These are phyloP conservation scores for Amphiprion clarkii DNA, from an alignment of 2,797 vertebrate genomes.

Conservation along the genomic window DNA sequence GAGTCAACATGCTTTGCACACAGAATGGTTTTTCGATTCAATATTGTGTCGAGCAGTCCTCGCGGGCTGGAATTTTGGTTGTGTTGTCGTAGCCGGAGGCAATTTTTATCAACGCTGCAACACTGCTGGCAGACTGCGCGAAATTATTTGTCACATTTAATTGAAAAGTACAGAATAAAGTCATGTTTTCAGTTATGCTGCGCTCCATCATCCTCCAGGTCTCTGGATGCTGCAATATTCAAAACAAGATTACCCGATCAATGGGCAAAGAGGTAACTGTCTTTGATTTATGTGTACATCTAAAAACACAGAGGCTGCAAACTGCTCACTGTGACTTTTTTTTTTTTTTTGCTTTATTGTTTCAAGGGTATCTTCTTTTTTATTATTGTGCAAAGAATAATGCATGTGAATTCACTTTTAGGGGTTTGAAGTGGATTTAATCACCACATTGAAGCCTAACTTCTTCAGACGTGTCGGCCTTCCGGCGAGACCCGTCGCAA, in stretches of 20 bases:
- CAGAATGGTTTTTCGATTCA: too few relatives aligned
- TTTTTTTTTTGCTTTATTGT: neutral
- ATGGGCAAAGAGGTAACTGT: neutral
- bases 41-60: too few relatives aligned
- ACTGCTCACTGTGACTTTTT: neutral
- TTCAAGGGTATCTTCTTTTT: neutral
- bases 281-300: too few relatives aligned
- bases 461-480: neutral
- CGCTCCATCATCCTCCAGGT: neutral
- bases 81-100: neutral
- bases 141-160: neutral
- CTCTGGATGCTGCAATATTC: neutral
- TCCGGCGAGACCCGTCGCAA: neutral
- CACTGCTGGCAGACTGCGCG: neutral
- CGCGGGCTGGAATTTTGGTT: neutral
- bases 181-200: neutral
- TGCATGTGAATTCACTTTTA: neutral
- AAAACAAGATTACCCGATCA: neutral
- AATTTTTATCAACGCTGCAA: neutral
- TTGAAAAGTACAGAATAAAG: neutral
- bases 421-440: conserved; percentile 40
- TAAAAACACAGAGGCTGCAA: neutral
- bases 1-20: too few relatives aligned
- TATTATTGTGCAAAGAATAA: neutral
- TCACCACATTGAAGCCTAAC: conserved; percentile 21